These are phyloP conservation scores for Xestia rhomboidea DNA, from an alignment of 2,888 invertebrate species.

Conservation along the genomic window DNA sequence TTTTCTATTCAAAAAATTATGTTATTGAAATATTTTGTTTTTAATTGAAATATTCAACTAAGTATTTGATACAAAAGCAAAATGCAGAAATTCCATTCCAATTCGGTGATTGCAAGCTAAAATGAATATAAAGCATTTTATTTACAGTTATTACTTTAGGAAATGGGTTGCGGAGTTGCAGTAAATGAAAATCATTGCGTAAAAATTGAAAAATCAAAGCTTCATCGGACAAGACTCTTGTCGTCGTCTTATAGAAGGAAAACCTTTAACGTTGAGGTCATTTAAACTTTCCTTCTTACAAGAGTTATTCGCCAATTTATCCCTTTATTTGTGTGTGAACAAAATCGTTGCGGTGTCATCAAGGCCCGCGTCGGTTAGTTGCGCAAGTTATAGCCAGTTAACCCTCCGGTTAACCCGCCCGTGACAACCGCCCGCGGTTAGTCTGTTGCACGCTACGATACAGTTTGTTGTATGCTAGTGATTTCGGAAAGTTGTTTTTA, in stretches of 20 bases:
- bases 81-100: background rate
- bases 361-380: conserved; percentile 33
- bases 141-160: background rate
- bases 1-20: background rate
- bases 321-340: conserved; percentile 18
- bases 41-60: background rate
- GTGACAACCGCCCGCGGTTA: conserved; percentile 53
- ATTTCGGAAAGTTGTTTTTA: background rate
- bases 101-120: background rate
- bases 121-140: background rate
- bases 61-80: background rate
- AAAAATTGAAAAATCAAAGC: background rate
- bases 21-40: background rate
- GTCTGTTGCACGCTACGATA: conserved; percentile 26
- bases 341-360: conserved; percentile 42
- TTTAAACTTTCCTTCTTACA: background rate
- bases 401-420: conserved; percentile 34
- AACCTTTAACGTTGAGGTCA: background rate
- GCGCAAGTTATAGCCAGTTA: conserved; percentile 38
- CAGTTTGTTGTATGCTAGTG: conserved; percentile 1
- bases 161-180: background rate
- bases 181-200: background rate
- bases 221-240: background rate
- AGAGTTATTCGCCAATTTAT: background rate
- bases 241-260: background rate